Evolutionary conservation across 2,888 invertebrate species (phyloP).

Genomic region (Operophtera brumata): DNA sequence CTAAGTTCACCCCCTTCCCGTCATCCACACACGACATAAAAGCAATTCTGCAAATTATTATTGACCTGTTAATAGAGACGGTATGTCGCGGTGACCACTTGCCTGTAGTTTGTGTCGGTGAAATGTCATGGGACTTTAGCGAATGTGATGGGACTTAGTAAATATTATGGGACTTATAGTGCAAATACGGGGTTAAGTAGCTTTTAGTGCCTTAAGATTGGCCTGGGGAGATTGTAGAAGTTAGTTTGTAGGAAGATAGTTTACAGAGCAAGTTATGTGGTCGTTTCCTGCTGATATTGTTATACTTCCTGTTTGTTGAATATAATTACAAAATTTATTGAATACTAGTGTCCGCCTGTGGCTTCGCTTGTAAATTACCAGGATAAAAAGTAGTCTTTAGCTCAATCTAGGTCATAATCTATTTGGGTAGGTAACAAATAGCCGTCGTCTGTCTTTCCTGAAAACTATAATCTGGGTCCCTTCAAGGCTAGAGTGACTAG

Average conservation of each 20-base stretch:
- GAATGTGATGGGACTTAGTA: conserved; percentile 12
- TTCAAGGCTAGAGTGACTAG: too few relatives aligned
- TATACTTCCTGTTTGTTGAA: too few relatives aligned
- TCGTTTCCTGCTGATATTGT: too few relatives aligned
- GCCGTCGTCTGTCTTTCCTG: too few relatives aligned
- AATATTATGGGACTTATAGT: conserved; percentile 12
- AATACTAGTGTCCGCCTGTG: too few relatives aligned
- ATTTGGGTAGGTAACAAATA: too few relatives aligned
- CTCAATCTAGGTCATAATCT: too few relatives aligned
- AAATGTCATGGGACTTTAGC: conserved; percentile 13
- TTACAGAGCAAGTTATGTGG: too few relatives aligned
- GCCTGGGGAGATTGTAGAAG: conserved; percentile 8
- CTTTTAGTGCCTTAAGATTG: conserved; percentile 21
- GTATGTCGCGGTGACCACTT: conserved; percentile 51
- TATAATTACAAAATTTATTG: too few relatives aligned
- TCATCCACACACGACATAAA: conserved; percentile 57
- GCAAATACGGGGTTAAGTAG: conserved; percentile 26
- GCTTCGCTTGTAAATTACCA: too few relatives aligned
- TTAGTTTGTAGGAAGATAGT: conserved; percentile 3
- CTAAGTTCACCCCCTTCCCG: conserved; percentile 63
- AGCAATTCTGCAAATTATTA: conserved; percentile 78
- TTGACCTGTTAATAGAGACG: conserved; percentile 73
- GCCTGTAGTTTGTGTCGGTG: conserved; percentile 18
- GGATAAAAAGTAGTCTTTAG: too few relatives aligned
- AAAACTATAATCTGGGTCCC: too few relatives aligned